Percentiles rank a stretch among this genome's conserved stretches.
phyloP scores from a whole-genome alignment of 2,888 invertebrate species.

The Pteria penguin region DNA sequence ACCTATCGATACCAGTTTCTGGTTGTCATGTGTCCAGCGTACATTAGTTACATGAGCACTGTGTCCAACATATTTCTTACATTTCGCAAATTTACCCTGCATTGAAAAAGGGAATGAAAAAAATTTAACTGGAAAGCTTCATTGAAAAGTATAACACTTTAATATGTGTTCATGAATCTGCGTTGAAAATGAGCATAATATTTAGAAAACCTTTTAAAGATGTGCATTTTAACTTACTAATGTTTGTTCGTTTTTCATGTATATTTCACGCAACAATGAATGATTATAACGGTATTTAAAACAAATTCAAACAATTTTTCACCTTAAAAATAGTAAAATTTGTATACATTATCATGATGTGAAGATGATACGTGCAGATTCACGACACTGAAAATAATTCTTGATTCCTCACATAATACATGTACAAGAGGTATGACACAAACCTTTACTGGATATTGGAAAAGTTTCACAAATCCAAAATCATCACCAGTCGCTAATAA shows the following conservation, averaged over 20 bases:
- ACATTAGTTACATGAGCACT: constrained; percentile 81
- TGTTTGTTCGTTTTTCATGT: no score
- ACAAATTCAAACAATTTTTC: no score
- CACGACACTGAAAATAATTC: no score
- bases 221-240: no score
- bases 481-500: constrained; percentile 80
- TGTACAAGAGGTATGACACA: no score
- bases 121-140: no score
- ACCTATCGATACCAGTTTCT: constrained; percentile 78
- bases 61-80: constrained; percentile 79
- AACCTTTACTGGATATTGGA: constrained; percentile 80
- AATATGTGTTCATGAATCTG: neutral
- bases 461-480: constrained; percentile 81
- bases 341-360: no score
- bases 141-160: neutral
- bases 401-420: no score
- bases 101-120: constrained; percentile 31
- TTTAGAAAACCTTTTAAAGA: neutral
- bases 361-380: no score
- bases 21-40: constrained; percentile 77
- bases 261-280: no score
- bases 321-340: no score
- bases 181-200: neutral
- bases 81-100: constrained; percentile 80
- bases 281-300: no score